These are phyloP conservation scores for Bufo gargarizans DNA, from an alignment of 2,113 vertebrate species.

Conservation along the genomic window DNA sequence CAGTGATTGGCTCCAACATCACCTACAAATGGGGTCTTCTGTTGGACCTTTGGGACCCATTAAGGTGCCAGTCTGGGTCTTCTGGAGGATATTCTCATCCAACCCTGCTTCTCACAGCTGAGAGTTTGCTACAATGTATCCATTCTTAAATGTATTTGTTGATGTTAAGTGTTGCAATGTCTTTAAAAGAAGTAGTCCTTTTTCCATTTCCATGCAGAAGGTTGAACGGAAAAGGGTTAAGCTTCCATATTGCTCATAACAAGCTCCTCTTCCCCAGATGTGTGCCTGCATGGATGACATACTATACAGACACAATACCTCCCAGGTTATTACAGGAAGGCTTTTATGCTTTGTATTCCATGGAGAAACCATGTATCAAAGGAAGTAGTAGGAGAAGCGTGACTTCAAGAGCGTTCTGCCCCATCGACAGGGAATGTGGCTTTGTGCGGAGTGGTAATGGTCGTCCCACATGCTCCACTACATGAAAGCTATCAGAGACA, in stretches of 20 bases:
- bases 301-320: constrained; percentile 15
- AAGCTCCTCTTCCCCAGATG: neutral
- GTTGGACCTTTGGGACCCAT: no score
- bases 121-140: no score
- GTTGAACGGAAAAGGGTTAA: neutral
- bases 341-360: constrained; percentile 36
- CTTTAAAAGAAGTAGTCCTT: no score
- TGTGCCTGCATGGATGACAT: constrained; percentile 9
- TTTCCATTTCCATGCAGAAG: no score
- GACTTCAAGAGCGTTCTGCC: constrained; percentile 17
- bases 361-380: constrained; percentile 28
- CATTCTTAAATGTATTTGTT: no score
- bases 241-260: neutral
- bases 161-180: no score
- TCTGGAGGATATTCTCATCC: no score
- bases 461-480: neutral
- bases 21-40: no score
- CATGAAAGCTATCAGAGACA: constrained; percentile 12
- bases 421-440: constrained; percentile 30
- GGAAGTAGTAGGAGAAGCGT: constrained; percentile 18
- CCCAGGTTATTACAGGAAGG: constrained; percentile 17
- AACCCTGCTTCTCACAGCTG: no score
- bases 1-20: no score
- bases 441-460: neutral
- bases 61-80: no score